Percentiles rank a stretch among this genome's conserved stretches.
phyloP scores from a whole-genome alignment of 2,113 vertebrate species.

The Alces alces region DNA sequence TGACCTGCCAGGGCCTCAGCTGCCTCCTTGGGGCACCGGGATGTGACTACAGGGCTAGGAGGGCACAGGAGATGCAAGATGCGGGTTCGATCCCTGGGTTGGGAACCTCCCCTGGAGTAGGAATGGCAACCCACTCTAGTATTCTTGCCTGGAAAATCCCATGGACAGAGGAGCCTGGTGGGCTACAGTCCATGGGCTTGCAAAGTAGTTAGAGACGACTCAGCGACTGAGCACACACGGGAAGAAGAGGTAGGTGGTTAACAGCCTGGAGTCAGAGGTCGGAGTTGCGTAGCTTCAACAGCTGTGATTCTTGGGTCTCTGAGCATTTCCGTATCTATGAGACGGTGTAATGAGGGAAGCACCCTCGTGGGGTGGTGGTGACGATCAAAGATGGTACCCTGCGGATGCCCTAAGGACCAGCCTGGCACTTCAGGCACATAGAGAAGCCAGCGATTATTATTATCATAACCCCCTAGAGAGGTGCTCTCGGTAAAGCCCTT shows the following conservation, averaged over 20 bases:
- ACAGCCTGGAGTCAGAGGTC: not conserved
- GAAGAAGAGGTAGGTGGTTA: not conserved
- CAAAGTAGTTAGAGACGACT: not conserved
- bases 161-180: not conserved
- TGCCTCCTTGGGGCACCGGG: not conserved
- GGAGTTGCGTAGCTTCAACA: fast-evolving
- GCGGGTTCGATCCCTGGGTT: not conserved
- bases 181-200: not conserved
- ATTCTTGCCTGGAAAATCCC: not conserved
- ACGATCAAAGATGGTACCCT: not conserved
- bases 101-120: not conserved
- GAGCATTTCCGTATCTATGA: not conserved
- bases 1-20: not conserved
- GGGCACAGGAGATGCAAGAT: not conserved
- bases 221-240: not conserved
- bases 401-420: not conserved
- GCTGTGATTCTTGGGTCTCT: not conserved
- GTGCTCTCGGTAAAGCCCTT: not conserved
- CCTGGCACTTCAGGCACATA: fast-evolving
- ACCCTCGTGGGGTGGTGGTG: not conserved
- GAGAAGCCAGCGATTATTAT: not conserved
- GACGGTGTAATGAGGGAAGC: not conserved
- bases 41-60: not conserved
- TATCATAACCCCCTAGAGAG: fast-evolving
- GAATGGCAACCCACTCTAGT: not conserved